phyloP scores from a whole-genome alignment of 2,113 vertebrate genomes.

The Leptobrachium leishanense region DNA sequence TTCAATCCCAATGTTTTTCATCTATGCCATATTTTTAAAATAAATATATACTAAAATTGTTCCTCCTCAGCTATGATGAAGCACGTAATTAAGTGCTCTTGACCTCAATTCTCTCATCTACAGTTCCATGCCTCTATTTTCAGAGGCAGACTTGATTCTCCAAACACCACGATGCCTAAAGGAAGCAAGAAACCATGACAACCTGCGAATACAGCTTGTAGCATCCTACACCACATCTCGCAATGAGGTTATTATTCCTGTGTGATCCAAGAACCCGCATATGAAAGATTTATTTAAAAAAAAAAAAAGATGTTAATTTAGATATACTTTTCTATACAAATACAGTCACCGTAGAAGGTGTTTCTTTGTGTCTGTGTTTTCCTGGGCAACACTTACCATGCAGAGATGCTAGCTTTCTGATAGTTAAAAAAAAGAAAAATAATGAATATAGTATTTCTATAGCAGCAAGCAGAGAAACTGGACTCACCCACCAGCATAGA shows the following conservation, averaged over 20 bases:
- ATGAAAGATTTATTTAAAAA: background rate
- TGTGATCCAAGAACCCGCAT: background rate
- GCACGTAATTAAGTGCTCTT: slow-evolving; percentile 32
- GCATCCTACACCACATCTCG: slow-evolving; percentile 4
- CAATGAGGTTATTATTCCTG: slow-evolving; percentile 5
- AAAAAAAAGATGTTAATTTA: background rate
- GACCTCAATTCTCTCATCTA: slow-evolving; percentile 24
- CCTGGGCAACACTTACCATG: background rate
- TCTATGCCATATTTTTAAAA: background rate
- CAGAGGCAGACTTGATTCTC: slow-evolving; percentile 15
- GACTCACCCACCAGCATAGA: background rate
- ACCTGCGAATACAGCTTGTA: slow-evolving; percentile 21
- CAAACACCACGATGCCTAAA: slow-evolving; percentile 30
- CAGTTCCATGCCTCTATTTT: slow-evolving; percentile 25
- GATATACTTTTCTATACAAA: too few relatives aligned
- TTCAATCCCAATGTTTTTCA: too few relatives aligned
- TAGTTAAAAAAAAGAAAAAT: background rate
- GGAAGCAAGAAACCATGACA: slow-evolving; percentile 41
- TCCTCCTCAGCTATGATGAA: slow-evolving; percentile 19
- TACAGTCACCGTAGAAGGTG: background rate
- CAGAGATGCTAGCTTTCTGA: background rate
- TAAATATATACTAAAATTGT: background rate
- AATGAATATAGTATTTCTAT: background rate
- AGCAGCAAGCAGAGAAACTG: background rate
- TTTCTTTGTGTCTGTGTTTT: background rate